Conservation (phyloP, 2,888 invertebrate genomes). For the Criorhina ranunculi region DNA sequence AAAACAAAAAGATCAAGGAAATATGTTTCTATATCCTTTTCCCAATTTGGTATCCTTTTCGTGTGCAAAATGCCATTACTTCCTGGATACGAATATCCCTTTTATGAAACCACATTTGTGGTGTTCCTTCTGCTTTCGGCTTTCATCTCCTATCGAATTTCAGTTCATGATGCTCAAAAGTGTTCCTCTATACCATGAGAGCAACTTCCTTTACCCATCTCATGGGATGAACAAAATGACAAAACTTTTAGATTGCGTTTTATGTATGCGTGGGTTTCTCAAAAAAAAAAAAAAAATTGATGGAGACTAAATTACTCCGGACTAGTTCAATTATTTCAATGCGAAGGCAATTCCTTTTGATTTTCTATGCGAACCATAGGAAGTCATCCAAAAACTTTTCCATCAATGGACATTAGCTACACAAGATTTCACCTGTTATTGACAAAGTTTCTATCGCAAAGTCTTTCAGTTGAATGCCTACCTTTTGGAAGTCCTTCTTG, state of each 20-base stretch:
- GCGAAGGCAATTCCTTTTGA: constrained; percentile 9
- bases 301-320: background rate
- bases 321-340: constrained; percentile 1
- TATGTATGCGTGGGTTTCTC: background rate
- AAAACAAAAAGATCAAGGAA: background rate
- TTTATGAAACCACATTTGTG: background rate
- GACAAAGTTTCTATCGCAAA: constrained; percentile 22
- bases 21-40: background rate
- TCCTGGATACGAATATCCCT: background rate
- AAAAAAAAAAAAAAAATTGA: no score
- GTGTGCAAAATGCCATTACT: background rate
- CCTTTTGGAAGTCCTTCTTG: background rate
- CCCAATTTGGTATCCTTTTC: background rate
- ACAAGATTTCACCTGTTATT: constrained; percentile 12
- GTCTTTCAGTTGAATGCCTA: background rate
- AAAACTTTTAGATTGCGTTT: constrained; percentile 3
- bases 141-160: background rate
- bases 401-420: constrained; percentile 5
- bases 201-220: background rate
- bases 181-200: background rate
- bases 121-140: background rate
- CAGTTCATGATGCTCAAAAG: background rate
- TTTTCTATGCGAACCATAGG: background rate
- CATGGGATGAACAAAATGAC: background rate
- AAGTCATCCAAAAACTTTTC: background rate